Conservation (phyloP, 2,888 invertebrate genomes). For the Troilus luridus region DNA sequence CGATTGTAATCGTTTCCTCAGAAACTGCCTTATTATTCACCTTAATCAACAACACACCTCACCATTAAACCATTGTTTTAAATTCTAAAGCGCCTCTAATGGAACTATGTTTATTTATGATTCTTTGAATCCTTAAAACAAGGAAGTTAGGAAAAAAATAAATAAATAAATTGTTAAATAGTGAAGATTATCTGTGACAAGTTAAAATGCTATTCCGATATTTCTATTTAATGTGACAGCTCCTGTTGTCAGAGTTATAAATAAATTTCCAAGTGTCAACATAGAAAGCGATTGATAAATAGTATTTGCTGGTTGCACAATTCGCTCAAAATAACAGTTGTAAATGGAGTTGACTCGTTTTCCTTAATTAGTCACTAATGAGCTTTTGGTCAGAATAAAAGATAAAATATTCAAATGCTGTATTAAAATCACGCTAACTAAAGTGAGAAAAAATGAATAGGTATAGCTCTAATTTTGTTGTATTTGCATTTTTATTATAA, state of each 20-base stretch:
- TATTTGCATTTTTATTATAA: too few relatives aligned
- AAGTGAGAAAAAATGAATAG: too few relatives aligned
- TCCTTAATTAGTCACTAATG: background rate
- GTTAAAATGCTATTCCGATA: background rate
- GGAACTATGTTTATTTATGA: background rate
- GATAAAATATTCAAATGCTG: background rate
- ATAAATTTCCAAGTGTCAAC: slow-evolving; percentile 37
- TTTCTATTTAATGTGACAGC: slow-evolving; percentile 34
- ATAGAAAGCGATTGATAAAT: background rate
- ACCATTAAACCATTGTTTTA: background rate
- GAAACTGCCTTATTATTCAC: background rate
- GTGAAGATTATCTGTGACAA: background rate
- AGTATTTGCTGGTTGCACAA: slow-evolving; percentile 24
- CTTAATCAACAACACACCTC: background rate
- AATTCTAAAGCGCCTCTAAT: background rate
- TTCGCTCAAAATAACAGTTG: background rate
- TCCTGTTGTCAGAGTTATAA: slow-evolving; percentile 17
- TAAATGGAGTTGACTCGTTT: background rate
- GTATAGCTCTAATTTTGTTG: too few relatives aligned
- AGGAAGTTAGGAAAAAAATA: background rate
- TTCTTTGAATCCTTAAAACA: background rate
- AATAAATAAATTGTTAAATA: background rate
- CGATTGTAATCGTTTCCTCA: background rate
- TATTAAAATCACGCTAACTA: too few relatives aligned
- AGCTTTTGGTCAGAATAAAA: background rate